Evolutionary conservation across 2,797 vertebrate species (phyloP).

Genomic region (Brachyalestes nurse): DNA sequence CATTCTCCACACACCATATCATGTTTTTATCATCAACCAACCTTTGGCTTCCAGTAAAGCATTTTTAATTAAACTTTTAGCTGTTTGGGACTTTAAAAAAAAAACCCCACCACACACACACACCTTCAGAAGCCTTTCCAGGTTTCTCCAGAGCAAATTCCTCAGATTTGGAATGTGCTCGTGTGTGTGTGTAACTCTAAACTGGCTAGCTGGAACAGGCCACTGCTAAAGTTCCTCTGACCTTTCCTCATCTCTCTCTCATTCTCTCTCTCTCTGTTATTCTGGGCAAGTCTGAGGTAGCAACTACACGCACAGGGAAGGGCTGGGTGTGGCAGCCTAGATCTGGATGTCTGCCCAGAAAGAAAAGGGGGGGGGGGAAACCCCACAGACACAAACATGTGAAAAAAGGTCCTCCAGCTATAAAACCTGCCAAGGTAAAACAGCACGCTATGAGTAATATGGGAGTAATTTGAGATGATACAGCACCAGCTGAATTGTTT

Average conservation of each 20-base stretch:
- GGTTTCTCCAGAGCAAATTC: slow-evolving; percentile 26
- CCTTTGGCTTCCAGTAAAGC: background rate
- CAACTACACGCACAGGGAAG: slow-evolving; percentile 41
- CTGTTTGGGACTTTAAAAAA: background rate
- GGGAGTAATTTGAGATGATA: background rate
- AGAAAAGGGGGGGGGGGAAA: background rate
- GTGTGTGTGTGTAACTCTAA: slow-evolving; percentile 9
- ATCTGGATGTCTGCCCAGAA: slow-evolving; percentile 14
- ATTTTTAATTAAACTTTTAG: background rate
- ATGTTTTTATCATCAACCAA: background rate
- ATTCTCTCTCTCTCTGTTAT: slow-evolving; percentile 8
- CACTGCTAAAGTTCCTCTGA: slow-evolving; percentile 18
- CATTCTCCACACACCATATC: background rate
- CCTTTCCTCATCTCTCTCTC: slow-evolving; percentile 3
- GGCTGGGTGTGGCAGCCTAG: slow-evolving; percentile 37
- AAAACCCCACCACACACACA: background rate
- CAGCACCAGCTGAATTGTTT: too few relatives aligned
- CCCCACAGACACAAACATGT: slow-evolving; percentile 2
- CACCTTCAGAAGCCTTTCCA: background rate
- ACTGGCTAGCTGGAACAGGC: slow-evolving; percentile 44
- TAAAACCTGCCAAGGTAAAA: slow-evolving; percentile 4
- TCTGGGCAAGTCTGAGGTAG: slow-evolving; percentile 25
- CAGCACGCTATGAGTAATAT: too few relatives aligned
- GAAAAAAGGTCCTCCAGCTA: slow-evolving; percentile 34
- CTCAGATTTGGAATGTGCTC: slow-evolving; percentile 35